phyloP scores from a whole-genome alignment of 2,888 invertebrate genomes.

The Scrobipalpa atriplicella region DNA sequence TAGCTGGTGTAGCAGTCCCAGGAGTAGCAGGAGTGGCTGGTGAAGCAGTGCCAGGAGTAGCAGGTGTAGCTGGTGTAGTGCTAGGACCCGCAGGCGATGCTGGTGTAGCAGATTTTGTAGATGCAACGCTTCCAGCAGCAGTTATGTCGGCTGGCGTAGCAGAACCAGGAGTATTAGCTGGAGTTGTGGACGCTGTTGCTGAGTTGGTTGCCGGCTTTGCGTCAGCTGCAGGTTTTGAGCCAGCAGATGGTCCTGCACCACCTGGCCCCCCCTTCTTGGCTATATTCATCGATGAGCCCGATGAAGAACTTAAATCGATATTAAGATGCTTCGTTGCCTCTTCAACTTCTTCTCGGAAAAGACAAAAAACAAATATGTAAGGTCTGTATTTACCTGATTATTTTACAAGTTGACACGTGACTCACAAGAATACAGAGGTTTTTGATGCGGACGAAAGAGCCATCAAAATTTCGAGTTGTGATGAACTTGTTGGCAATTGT shows the following conservation, averaged over 20 bases:
- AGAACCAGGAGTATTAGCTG: too few relatives aligned
- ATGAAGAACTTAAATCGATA: neutral
- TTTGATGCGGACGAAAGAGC: conserved; percentile 33
- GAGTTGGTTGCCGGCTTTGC: neutral
- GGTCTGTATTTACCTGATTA: conserved; percentile 40
- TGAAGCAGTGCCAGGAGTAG: conserved; percentile 7
- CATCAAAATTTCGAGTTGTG: neutral
- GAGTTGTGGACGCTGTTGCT: too few relatives aligned
- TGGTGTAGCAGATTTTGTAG: too few relatives aligned
- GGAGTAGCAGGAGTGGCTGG: conserved; percentile 21
- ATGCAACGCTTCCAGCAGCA: too few relatives aligned
- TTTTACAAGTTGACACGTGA: conserved; percentile 28
- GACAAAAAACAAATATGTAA: conserved; percentile 35
- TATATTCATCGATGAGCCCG: neutral
- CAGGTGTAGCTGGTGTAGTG: neutral
- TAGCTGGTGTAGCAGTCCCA: conserved; percentile 19
- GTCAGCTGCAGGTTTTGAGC: neutral
- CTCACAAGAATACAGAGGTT: conserved; percentile 45
- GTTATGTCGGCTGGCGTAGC: too few relatives aligned
- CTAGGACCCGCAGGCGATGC: neutral
- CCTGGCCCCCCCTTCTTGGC: neutral
- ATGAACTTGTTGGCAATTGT: conserved; percentile 57
- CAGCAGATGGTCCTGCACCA: neutral
- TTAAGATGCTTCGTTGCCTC: conserved; percentile 21
- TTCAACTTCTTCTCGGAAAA: conserved; percentile 64